phyloP scores from a whole-genome alignment of 2,113 vertebrate genomes.

The Mirza zaza region DNA sequence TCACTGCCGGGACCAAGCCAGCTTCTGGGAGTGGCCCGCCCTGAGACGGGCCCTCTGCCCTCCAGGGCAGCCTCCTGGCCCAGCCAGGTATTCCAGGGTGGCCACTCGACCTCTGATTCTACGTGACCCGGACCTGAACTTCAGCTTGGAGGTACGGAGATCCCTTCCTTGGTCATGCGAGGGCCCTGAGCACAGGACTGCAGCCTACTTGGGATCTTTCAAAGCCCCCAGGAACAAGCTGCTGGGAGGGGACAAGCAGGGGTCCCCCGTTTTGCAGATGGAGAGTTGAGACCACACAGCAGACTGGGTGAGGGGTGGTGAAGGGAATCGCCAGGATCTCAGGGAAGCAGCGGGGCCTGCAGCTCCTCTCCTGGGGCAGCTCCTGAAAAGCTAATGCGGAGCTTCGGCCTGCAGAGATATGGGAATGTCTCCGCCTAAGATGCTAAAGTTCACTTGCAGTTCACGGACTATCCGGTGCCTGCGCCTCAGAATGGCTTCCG shows the following conservation, averaged over 20 bases:
- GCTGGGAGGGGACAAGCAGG: fast-evolving
- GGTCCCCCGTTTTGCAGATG: fast-evolving
- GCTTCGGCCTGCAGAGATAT: conserved; percentile 42
- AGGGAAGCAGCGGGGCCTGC: background rate
- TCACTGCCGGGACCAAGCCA: fast-evolving
- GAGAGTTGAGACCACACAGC: fast-evolving
- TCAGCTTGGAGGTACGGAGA: background rate
- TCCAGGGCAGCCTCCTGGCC: fast-evolving
- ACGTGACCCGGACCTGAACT: background rate
- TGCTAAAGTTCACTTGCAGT: conserved; percentile 64
- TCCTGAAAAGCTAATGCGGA: conserved; percentile 52
- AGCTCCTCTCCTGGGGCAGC: fast-evolving
- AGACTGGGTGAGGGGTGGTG: too few relatives aligned
- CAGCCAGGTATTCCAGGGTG: background rate
- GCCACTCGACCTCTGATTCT: too few relatives aligned
- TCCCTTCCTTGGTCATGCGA: too few relatives aligned
- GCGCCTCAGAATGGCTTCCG: conserved; percentile 74
- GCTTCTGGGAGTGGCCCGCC: background rate
- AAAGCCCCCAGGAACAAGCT: fast-evolving
- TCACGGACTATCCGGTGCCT: conserved; percentile 55
- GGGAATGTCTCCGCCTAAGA: conserved; percentile 60
- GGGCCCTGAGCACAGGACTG: background rate
- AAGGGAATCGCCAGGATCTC: fast-evolving
- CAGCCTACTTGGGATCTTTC: background rate
- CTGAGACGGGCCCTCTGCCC: background rate